These are phyloP conservation scores for Fissipunctia ypsillon DNA, from an alignment of 2,888 invertebrate species.

Conservation along the genomic window DNA sequence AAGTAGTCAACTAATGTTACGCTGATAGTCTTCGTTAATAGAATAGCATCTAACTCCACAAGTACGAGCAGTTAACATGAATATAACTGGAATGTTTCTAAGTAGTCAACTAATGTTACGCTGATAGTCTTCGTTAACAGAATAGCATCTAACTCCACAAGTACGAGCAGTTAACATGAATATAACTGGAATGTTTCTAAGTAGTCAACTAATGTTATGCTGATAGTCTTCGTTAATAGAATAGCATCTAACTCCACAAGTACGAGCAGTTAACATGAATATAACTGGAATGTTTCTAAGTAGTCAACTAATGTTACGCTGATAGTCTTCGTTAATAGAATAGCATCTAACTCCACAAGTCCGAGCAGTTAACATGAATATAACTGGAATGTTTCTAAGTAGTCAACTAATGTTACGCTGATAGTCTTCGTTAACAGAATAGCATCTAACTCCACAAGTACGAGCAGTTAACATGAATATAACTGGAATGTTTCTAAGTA, in stretches of 20 bases:
- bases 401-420: conserved; percentile 18
- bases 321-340: conserved; percentile 14
- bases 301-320: conserved; percentile 25
- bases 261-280: conserved; percentile 37
- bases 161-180: conserved; percentile 36
- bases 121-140: conserved; percentile 1
- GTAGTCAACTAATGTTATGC: conserved; percentile 24
- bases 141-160: not conserved
- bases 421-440: conserved; percentile 14
- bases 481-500: conserved; percentile 23
- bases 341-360: not conserved
- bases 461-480: conserved; percentile 40
- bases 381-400: conserved; percentile 28
- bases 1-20: conserved; percentile 23
- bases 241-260: not conserved
- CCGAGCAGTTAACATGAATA: conserved; percentile 35
- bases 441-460: not conserved
- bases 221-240: conserved; percentile 9
- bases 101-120: conserved; percentile 25
- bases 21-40: conserved; percentile 1
- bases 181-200: conserved; percentile 23
- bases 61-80: conserved; percentile 35
- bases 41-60: not conserved
- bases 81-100: conserved; percentile 23
- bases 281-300: conserved; percentile 22